Percentiles rank a stretch among this genome's conserved stretches.
These are phyloP conservation scores for Trichechus manatus DNA, from an alignment of 2,113 vertebrate genomes.

Conservation along the genomic window DNA sequence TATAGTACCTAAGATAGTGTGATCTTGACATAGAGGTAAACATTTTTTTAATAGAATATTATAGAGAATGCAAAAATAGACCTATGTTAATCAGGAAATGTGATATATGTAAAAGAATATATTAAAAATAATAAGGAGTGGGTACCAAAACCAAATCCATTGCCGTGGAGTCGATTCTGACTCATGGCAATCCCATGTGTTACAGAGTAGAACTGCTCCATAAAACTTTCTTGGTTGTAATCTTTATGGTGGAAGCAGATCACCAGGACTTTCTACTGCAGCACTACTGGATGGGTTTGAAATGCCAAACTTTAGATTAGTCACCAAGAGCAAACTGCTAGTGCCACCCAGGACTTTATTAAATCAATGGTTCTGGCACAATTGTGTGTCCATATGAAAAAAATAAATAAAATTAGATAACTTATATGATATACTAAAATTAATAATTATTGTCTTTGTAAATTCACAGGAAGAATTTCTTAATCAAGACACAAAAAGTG, in stretches of 20 bases:
- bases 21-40: not conserved
- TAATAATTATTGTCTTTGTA: not conserved
- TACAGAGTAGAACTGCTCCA: too few species aligned
- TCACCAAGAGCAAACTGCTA: too few species aligned
- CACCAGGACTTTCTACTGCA: too few species aligned
- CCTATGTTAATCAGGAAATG: not conserved
- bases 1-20: not conserved
- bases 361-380: not conserved
- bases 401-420: not conserved
- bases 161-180: too few species aligned
- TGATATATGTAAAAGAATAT: not conserved
- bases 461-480: slow-evolving; percentile 1
- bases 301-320: too few species aligned
- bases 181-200: too few species aligned
- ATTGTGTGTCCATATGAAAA: not conserved
- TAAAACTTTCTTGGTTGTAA: too few species aligned
- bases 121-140: not conserved
- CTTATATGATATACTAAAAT: not conserved
- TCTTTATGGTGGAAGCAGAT: too few species aligned
- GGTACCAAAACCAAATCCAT: not conserved
- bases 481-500: slow-evolving; percentile 6
- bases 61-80: not conserved
- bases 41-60: not conserved
- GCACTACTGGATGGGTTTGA: too few species aligned
- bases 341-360: not conserved